Conservation (phyloP, 2,797 vertebrate species). For the Xenentodon cancila region DNA sequence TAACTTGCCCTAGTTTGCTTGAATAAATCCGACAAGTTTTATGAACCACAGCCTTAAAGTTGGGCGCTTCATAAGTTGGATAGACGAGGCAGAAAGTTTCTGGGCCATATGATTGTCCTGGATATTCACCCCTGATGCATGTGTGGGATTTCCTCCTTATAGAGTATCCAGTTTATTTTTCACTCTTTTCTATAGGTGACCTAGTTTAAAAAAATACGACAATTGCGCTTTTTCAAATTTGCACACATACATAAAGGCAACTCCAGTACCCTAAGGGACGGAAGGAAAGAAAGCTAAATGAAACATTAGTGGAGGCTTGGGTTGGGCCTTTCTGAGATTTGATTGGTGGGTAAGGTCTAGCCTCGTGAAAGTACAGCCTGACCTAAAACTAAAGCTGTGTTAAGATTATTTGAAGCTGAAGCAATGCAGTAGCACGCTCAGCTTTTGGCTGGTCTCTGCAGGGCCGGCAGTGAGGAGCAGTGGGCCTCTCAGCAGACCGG, state of each 20-base stretch:
- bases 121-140: conserved; percentile 8
- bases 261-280: conserved; percentile 15
- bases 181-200: conserved; percentile 75
- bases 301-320: neutral
- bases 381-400: conserved; percentile 49
- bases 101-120: neutral
- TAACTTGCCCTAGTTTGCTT: neutral
- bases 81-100: conserved; percentile 3
- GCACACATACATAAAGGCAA: conserved; percentile 12
- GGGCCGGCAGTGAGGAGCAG: conserved; percentile 82
- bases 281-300: conserved; percentile 10
- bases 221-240: conserved; percentile 51
- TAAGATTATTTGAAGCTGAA: conserved; percentile 59
- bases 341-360: conserved; percentile 22
- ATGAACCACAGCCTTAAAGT: too few relatives aligned
- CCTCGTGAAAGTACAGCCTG: conserved; percentile 25
- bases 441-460: conserved; percentile 76
- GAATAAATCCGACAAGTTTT: neutral
- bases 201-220: conserved; percentile 69
- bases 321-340: conserved; percentile 21
- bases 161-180: conserved; percentile 62
- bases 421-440: conserved; percentile 65
- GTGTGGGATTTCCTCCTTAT: conserved; percentile 44
- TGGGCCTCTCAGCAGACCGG: conserved; percentile 87
- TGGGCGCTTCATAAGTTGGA: conserved; percentile 1